A percentile compares a stretch with the other conserved stretches of the same genome.
phyloP scores from a whole-genome alignment of 2,797 vertebrate genomes.

The Ctenopoma multispine region DNA sequence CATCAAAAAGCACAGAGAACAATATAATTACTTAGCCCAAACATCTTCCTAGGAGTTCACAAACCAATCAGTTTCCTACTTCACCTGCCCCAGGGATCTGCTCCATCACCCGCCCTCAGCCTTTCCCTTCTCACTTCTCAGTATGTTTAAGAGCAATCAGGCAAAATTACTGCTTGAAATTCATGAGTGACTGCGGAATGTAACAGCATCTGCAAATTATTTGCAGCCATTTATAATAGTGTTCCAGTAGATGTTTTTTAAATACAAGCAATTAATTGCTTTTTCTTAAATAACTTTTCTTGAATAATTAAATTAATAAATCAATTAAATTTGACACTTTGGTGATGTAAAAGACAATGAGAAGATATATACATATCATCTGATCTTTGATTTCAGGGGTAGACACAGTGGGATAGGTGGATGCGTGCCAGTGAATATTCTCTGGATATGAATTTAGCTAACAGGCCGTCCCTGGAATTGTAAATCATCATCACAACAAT shows the following conservation, averaged over 20 bases:
- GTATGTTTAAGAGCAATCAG: constrained; percentile 56
- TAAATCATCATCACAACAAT: constrained; percentile 51
- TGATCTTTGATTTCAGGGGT: constrained; percentile 32
- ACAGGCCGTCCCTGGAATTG: constrained; percentile 38
- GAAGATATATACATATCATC: neutral
- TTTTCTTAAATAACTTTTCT: constrained; percentile 39
- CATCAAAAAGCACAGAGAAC: neutral
- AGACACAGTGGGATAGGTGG: constrained; percentile 15
- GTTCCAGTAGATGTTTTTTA: constrained; percentile 18
- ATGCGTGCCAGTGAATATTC: constrained; percentile 36
- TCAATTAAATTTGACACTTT: constrained; percentile 21
- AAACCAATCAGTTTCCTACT: constrained; percentile 48
- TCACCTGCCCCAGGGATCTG: constrained; percentile 40
- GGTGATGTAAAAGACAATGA: constrained; percentile 36
- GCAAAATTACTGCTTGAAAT: constrained; percentile 36
- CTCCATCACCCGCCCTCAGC: constrained; percentile 48
- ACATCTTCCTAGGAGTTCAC: constrained; percentile 20
- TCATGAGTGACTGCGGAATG: constrained; percentile 35
- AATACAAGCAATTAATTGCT: neutral
- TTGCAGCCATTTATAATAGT: constrained; percentile 2
- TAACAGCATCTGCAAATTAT: constrained; percentile 1
- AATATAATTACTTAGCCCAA: constrained; percentile 40
- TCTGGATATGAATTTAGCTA: constrained; percentile 38
- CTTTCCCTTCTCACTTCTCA: constrained; percentile 22
- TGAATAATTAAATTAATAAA: constrained; percentile 32